Evolutionary conservation across 2,888 invertebrate genomes (phyloP).

Genomic region (Drosophila crucigera): DNA sequence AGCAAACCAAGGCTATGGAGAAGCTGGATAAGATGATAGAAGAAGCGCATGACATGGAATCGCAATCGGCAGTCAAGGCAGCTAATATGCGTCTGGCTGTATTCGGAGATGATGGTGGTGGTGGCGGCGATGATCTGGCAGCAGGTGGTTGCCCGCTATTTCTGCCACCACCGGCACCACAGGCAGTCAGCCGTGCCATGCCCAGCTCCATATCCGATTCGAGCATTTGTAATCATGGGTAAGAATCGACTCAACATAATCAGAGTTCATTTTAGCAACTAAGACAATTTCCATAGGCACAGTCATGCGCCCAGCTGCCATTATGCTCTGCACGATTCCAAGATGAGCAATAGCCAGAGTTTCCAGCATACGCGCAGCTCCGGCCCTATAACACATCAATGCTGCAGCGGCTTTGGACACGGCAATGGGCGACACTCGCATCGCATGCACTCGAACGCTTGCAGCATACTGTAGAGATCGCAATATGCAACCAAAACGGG

Average conservation of each 20-base stretch:
- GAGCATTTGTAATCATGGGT: slow-evolving; percentile 84
- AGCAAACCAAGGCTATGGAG: slow-evolving; percentile 85
- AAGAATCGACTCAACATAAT: slow-evolving; percentile 18
- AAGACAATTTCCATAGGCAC: slow-evolving; percentile 37
- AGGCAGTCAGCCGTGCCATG: slow-evolving; percentile 53
- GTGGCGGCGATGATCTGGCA: slow-evolving; percentile 40
- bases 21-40: slow-evolving; percentile 86
- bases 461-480: slow-evolving; percentile 77
- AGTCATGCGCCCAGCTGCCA: slow-evolving; percentile 72
- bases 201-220: slow-evolving; percentile 84
- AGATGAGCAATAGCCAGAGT: slow-evolving; percentile 84
- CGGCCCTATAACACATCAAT: slow-evolving; percentile 83
- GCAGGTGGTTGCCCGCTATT: slow-evolving; percentile 79
- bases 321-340: slow-evolving; percentile 74
- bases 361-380: slow-evolving; percentile 80
- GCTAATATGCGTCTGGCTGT: slow-evolving; percentile 70
- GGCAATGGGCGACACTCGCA: slow-evolving; percentile 83
- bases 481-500: background rate
- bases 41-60: slow-evolving; percentile 83
- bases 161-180: slow-evolving; percentile 76
- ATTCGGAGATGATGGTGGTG: slow-evolving; percentile 66
- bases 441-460: slow-evolving; percentile 84
- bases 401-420: slow-evolving; percentile 83
- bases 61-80: slow-evolving; percentile 79
- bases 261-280: background rate